A percentile compares a stretch with the other conserved stretches of the same genome.
Conservation (phyloP, 2,113 vertebrate genomes). For the Equus przewalskii region DNA sequence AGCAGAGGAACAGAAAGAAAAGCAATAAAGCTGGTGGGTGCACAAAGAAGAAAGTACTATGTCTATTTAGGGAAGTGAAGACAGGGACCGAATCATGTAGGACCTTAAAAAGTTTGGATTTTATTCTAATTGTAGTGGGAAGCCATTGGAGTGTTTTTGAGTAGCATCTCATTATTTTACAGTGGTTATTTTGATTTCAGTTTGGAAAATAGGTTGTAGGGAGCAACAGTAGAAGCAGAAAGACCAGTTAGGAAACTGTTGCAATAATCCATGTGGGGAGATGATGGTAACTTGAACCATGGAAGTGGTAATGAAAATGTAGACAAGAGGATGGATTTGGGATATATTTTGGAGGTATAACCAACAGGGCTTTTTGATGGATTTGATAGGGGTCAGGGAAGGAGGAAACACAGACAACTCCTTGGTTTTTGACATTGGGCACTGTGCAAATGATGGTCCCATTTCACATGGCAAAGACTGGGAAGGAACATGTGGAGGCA, state of each 20-base stretch:
- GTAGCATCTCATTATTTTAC: not conserved
- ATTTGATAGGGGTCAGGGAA: not conserved
- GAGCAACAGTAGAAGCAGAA: not conserved
- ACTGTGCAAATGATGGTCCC: not conserved
- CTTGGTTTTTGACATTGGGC: not conserved
- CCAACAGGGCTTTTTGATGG: not conserved
- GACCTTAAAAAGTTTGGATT: not conserved
- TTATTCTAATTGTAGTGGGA: conserved; percentile 33
- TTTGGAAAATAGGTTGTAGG: not conserved
- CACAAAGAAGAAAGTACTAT: not conserved
- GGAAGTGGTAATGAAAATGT: not conserved
- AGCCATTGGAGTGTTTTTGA: not conserved
- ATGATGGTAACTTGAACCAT: not conserved
- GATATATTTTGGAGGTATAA: conserved; percentile 34
- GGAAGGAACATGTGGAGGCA: not conserved
- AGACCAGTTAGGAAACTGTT: not conserved
- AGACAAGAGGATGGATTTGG: not conserved
- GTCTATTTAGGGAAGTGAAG: conserved; percentile 18
- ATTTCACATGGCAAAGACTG: not conserved
- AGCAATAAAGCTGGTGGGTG: not conserved
- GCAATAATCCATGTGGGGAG: not conserved
- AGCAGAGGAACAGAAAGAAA: conserved; percentile 34
- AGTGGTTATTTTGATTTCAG: not conserved
- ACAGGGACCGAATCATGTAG: not conserved
- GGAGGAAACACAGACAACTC: not conserved